These are phyloP conservation scores for Paradoxurus hermaphroditus DNA, from an alignment of 2,113 vertebrate species.

Conservation along the genomic window DNA sequence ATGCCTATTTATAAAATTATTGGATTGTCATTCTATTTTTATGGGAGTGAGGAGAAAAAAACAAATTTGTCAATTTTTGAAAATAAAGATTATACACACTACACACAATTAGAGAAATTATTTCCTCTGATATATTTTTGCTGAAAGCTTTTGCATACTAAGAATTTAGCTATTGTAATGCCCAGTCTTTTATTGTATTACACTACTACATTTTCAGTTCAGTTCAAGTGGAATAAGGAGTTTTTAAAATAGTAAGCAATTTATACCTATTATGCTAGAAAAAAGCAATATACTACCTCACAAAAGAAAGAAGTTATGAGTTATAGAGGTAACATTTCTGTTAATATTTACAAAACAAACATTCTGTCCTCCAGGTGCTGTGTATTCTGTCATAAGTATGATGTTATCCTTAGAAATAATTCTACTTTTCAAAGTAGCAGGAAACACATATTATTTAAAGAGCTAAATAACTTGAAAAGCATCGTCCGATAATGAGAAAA, in stretches of 20 bases:
- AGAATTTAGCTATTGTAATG: not conserved
- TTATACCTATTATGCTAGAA: not conserved
- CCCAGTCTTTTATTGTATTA: not conserved
- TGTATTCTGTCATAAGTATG: not conserved
- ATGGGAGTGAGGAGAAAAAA: not conserved
- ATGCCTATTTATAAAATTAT: not conserved
- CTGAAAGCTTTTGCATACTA: not conserved
- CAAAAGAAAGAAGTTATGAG: not conserved
- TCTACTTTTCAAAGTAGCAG: not conserved
- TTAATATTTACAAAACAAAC: not conserved
- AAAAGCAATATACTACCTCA: not conserved
- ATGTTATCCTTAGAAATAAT: not conserved
- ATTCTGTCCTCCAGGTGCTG: not conserved
- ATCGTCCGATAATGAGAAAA: not conserved
- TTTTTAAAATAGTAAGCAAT: not conserved
- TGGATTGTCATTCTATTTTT: not conserved
- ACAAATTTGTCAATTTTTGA: not conserved
- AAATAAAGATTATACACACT: not conserved
- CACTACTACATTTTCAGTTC: not conserved
- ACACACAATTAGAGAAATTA: not conserved
- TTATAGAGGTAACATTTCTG: not conserved
- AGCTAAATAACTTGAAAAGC: not conserved
- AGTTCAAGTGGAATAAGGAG: not conserved
- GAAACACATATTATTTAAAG: not conserved
- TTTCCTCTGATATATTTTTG: not conserved